Evolutionary conservation across 2,797 vertebrate genomes (phyloP).

Genomic region (Paguma larvata): DNA sequence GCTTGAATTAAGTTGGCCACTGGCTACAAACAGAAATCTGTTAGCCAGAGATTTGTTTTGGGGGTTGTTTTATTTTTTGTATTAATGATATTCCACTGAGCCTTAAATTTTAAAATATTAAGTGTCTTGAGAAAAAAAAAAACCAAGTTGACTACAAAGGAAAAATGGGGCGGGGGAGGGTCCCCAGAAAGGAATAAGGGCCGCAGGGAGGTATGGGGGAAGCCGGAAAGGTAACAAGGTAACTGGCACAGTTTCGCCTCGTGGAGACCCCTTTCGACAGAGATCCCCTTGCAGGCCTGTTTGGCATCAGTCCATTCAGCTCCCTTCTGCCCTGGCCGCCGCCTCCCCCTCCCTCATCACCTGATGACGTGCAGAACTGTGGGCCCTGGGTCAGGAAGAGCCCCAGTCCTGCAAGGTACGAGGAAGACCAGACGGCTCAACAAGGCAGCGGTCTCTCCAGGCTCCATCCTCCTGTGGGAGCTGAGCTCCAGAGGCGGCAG

Average conservation of each 20-base stretch:
- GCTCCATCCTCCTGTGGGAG: accelerated
- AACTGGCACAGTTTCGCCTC: not conserved
- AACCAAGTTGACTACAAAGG: not conserved
- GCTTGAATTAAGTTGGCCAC: not conserved
- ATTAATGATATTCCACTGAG: not conserved
- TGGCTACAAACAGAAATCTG: not conserved
- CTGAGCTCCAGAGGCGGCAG: accelerated
- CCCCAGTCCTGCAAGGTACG: not conserved
- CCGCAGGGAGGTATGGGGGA: not conserved
- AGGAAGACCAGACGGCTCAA: not conserved
- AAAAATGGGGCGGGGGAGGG: accelerated
- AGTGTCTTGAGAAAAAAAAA: not conserved
- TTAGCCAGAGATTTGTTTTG: not conserved
- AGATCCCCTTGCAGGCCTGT: not conserved
- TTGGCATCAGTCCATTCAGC: not conserved
- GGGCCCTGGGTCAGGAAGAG: not conserved
- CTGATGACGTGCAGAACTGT: not conserved
- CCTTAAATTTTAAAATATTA: not conserved
- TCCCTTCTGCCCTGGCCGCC: not conserved
- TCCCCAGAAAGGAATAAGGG: not conserved
- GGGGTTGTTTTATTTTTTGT: not conserved
- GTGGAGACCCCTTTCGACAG: accelerated
- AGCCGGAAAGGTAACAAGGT: not conserved
- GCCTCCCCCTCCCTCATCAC: not conserved
- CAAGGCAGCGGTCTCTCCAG: accelerated